A percentile compares a stretch with the other conserved stretches of the same genome.
These are phyloP conservation scores for Zootoca vivipara DNA, from an alignment of 2,113 vertebrate genomes.

Conservation along the genomic window DNA sequence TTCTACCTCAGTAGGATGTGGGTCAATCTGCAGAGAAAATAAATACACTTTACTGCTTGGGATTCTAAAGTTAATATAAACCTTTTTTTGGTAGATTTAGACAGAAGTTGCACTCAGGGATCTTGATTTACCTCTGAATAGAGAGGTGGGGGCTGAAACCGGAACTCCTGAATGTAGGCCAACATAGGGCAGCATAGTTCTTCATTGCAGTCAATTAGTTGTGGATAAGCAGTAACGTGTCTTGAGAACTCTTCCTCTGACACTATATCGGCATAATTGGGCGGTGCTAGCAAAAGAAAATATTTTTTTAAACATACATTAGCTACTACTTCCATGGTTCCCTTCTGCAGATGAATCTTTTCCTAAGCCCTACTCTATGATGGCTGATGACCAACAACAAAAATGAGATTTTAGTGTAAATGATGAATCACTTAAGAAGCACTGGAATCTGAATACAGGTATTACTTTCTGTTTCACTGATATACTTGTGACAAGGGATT, in stretches of 20 bases:
- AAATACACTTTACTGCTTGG: conserved; percentile 31
- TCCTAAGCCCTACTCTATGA: background rate
- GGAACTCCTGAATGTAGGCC: conserved; percentile 82
- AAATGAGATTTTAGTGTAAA: background rate
- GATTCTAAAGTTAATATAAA: conserved; percentile 25
- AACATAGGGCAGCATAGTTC: conserved; percentile 74
- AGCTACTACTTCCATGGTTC: background rate
- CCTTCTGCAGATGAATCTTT: background rate
- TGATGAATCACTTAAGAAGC: background rate
- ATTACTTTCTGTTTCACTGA: background rate
- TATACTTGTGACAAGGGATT: background rate
- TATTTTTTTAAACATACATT: background rate
- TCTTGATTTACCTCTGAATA: conserved; percentile 82
- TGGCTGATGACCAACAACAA: background rate
- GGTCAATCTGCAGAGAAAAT: conserved; percentile 73
- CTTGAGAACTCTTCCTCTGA: conserved; percentile 81
- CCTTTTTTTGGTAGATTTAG: background rate
- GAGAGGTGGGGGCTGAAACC: conserved; percentile 84
- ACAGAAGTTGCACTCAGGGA: background rate
- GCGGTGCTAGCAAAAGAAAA: conserved; percentile 74
- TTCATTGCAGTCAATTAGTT: conserved; percentile 67
- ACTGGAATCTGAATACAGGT: background rate
- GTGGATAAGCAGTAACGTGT: conserved; percentile 67
- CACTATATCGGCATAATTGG: conserved; percentile 84
- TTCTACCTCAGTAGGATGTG: conserved; percentile 72